Percentiles rank a stretch among this genome's conserved stretches.
Conservation (phyloP, 2,113 vertebrate species). For the Anguilla japonica region DNA sequence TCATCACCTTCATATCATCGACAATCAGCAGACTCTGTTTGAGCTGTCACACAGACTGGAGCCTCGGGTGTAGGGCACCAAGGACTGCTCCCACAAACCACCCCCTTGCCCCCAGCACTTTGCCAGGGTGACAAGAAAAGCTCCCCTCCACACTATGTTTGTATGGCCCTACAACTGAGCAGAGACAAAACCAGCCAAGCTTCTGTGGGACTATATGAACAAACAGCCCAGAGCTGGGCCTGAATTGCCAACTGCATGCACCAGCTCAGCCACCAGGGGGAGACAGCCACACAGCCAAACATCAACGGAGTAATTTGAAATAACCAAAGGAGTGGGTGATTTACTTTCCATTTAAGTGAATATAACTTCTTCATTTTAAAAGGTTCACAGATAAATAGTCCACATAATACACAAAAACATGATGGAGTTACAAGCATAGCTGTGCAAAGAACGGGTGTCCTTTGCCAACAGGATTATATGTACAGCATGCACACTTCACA, state of each 20-base stretch:
- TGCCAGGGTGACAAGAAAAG: neutral
- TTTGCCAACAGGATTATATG: neutral
- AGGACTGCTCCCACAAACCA: neutral
- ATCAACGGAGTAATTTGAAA: conserved; percentile 17
- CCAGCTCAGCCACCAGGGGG: conserved; percentile 45
- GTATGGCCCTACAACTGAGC: neutral
- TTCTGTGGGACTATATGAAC: neutral
- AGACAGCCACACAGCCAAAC: conserved; percentile 43
- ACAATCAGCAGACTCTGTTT: conserved; percentile 96
- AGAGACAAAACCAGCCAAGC: neutral
- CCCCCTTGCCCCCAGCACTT: too few species aligned
- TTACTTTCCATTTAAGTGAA: neutral
- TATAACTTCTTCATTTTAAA: neutral
- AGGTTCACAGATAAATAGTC: neutral
- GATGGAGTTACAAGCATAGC: neutral
- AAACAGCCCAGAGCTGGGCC: neutral
- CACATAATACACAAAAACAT: neutral
- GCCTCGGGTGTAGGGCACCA: conserved; percentile 74
- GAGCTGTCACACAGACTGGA: conserved; percentile 94
- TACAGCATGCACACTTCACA: conserved; percentile 7
- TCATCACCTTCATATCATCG: conserved; percentile 87
- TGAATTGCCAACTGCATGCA: neutral
- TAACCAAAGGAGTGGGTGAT: conserved; percentile 16
- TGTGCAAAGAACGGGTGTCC: neutral
- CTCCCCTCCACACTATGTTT: neutral